Conservation (phyloP, 2,113 vertebrate genomes). For the Anguilla rostrata region DNA sequence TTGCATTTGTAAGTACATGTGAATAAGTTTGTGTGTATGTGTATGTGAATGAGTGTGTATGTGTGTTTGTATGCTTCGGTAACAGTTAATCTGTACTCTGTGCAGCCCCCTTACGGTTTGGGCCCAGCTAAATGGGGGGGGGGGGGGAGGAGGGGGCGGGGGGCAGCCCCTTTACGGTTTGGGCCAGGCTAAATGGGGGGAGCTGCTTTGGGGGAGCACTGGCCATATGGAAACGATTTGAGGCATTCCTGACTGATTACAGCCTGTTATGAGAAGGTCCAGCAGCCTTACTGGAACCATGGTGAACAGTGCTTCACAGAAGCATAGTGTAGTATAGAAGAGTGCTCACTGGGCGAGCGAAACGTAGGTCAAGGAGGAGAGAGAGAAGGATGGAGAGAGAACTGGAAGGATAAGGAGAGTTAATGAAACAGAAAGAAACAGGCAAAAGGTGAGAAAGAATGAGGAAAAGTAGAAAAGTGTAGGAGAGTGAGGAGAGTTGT, state of each 20-base stretch:
- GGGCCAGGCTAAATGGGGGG: background rate
- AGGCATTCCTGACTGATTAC: constrained; percentile 82
- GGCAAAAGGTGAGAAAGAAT: background rate
- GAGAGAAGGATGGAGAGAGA: background rate
- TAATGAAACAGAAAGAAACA: background rate
- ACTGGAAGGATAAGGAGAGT: background rate
- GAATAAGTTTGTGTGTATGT: background rate
- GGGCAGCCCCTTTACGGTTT: no score
- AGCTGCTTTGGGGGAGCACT: background rate
- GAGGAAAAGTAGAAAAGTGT: background rate
- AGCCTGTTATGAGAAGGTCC: constrained; percentile 78
- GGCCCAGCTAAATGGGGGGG: background rate
- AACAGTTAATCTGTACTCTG: no score
- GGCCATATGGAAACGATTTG: constrained; percentile 82
- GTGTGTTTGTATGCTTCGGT: no score
- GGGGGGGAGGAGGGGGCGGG: no score
- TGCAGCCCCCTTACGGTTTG: no score
- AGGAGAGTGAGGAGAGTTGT: background rate
- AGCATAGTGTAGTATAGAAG: constrained; percentile 73
- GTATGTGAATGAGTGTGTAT: background rate
- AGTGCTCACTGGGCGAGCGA: constrained; percentile 72
- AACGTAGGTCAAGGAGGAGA: constrained; percentile 72
- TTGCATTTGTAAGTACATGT: no score
- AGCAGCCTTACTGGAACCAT: constrained; percentile 64
- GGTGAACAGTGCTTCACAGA: constrained; percentile 85